These are phyloP conservation scores for Linnaemya tessellans DNA, from an alignment of 2,888 invertebrate species.

Conservation along the genomic window DNA sequence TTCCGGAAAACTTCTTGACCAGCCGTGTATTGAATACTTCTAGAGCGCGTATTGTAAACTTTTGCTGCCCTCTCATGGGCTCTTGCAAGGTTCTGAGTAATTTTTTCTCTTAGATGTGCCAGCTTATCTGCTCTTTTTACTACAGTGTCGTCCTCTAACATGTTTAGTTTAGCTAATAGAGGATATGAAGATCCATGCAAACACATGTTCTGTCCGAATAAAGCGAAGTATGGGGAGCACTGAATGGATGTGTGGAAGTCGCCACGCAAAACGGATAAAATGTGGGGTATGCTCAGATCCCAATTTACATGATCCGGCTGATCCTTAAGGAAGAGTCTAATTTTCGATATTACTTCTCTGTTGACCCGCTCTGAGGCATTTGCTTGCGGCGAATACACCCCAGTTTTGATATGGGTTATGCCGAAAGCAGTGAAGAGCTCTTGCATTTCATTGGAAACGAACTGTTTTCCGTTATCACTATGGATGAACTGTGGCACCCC, in stretches of 20 bases:
- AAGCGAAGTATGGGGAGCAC: too few species aligned
- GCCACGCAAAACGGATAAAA: background rate
- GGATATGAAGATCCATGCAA: background rate
- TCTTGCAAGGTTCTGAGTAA: background rate
- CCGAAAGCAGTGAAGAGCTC: background rate
- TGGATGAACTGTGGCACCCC: too few species aligned
- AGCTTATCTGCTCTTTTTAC: background rate
- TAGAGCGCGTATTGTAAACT: too few species aligned
- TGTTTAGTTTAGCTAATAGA: background rate
- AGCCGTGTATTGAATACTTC: too few species aligned
- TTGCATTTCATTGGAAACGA: background rate
- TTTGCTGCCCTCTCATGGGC: too few species aligned
- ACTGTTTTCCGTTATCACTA: too few species aligned
- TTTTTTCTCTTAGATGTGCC: background rate
- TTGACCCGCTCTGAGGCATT: background rate
- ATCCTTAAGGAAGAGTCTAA: background rate
- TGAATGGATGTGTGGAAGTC: background rate
- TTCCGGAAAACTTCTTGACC: too few species aligned
- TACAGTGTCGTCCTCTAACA: background rate
- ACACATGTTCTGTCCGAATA: background rate
- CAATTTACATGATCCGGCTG: background rate
- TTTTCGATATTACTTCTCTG: background rate
- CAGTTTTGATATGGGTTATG: background rate
- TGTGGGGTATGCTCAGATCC: background rate
- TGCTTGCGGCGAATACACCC: slow-evolving; percentile 2